phyloP scores from a whole-genome alignment of 2,888 invertebrate species.

The Tricholauxania praeusta region DNA sequence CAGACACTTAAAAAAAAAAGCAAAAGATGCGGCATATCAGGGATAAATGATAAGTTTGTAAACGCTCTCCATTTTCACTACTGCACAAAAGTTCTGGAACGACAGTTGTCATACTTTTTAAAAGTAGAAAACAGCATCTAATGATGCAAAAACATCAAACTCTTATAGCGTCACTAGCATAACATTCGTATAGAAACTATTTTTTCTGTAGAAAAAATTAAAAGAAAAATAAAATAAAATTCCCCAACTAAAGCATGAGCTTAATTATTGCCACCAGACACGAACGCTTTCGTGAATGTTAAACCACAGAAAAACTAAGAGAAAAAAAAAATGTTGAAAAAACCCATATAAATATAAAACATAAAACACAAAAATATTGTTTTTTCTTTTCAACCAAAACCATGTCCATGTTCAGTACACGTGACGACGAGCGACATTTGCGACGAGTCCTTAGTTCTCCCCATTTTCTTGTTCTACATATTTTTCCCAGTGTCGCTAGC shows the following conservation, averaged over 20 bases:
- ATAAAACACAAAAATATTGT: conserved; percentile 18
- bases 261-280: conserved; percentile 54
- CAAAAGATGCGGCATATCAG: too few relatives aligned
- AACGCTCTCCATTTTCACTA: too few relatives aligned
- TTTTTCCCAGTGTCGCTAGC: neutral
- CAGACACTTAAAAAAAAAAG: too few relatives aligned
- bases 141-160: too few relatives aligned
- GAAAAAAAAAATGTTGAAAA: neutral
- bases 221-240: conserved; percentile 23
- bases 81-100: too few relatives aligned
- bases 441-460: neutral
- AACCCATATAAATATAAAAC: conserved; percentile 19
- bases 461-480: neutral
- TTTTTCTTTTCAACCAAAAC: conserved; percentile 14
- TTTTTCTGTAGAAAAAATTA: neutral
- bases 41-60: too few relatives aligned
- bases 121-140: too few relatives aligned
- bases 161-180: too few relatives aligned
- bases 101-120: too few relatives aligned
- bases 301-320: conserved; percentile 27
- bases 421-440: conserved; percentile 7
- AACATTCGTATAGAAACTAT: too few relatives aligned
- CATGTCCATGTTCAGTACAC: conserved; percentile 31
- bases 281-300: conserved; percentile 52
- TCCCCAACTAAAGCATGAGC: conserved; percentile 50